Evolutionary conservation across 2,113 vertebrate species (phyloP).

Genomic region (Callorhinus ursinus): DNA sequence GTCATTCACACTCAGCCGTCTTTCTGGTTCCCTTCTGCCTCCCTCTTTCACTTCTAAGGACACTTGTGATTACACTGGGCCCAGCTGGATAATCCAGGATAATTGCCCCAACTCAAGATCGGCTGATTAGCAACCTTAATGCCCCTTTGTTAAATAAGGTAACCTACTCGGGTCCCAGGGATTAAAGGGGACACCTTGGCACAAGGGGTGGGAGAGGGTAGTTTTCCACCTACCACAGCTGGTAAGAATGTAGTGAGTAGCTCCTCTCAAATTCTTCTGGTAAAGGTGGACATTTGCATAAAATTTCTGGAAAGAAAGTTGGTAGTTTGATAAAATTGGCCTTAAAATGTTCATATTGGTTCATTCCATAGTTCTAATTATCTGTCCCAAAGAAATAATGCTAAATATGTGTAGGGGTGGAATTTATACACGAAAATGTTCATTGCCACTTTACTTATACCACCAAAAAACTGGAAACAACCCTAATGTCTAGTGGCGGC

Average conservation of each 20-base stretch:
- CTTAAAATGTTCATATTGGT: not conserved
- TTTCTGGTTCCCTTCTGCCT: not conserved
- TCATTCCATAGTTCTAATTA: not conserved
- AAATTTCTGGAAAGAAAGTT: slow-evolving; percentile 12
- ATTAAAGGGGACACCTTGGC: not conserved
- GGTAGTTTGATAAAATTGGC: not conserved
- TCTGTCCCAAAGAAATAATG: slow-evolving; percentile 33
- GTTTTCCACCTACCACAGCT: not conserved
- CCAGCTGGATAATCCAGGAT: not conserved
- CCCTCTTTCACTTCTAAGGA: not conserved
- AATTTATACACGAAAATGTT: not conserved
- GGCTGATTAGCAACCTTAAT: not conserved
- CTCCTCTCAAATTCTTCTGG: not conserved
- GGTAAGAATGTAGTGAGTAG: not conserved
- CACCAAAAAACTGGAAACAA: slow-evolving; percentile 28
- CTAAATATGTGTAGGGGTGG: not conserved
- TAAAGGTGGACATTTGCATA: not conserved
- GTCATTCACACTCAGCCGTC: fast-evolving
- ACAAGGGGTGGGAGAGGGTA: not conserved
- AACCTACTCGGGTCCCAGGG: not conserved
- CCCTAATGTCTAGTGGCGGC: not conserved
- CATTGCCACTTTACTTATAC: not conserved
- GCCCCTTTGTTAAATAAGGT: not conserved
- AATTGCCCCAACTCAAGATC: not conserved
- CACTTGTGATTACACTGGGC: not conserved